Conservation (phyloP, 2,113 vertebrate genomes). For the Ciconia boyciana region DNA sequence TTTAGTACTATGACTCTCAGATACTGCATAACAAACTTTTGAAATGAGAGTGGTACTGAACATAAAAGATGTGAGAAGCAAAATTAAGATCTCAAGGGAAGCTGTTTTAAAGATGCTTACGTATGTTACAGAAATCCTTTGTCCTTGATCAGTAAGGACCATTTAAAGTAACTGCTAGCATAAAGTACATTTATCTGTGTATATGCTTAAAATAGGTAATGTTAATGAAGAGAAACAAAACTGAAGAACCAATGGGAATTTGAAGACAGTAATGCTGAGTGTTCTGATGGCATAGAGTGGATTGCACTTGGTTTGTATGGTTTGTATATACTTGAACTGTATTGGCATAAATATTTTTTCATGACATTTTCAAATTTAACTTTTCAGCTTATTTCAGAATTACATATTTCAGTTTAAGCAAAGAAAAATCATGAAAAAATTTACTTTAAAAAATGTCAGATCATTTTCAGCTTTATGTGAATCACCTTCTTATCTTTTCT, state of each 20-base stretch:
- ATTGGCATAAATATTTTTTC: background rate
- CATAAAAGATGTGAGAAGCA: background rate
- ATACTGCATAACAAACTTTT: background rate
- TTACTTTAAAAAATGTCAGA: background rate
- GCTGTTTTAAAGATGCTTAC: background rate
- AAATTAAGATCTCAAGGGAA: background rate
- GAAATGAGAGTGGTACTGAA: background rate
- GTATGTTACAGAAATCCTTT: background rate
- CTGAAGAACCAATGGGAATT: background rate
- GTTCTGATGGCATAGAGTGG: background rate
- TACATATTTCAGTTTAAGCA: background rate
- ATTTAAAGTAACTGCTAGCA: background rate
- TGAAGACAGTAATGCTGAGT: background rate
- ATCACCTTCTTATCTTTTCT: background rate
- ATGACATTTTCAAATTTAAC: background rate
- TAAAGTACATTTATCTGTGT: background rate
- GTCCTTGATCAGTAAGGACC: background rate
- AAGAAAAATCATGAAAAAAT: background rate
- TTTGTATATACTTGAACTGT: background rate
- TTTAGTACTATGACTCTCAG: background rate
- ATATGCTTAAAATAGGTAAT: background rate
- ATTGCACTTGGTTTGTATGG: background rate
- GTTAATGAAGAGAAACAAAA: background rate
- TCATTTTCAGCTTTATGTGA: background rate
- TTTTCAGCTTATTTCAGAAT: background rate